Evolutionary conservation across 2,797 vertebrate genomes (phyloP).

Genomic region (Poeciliopsis paucimaculata): DNA sequence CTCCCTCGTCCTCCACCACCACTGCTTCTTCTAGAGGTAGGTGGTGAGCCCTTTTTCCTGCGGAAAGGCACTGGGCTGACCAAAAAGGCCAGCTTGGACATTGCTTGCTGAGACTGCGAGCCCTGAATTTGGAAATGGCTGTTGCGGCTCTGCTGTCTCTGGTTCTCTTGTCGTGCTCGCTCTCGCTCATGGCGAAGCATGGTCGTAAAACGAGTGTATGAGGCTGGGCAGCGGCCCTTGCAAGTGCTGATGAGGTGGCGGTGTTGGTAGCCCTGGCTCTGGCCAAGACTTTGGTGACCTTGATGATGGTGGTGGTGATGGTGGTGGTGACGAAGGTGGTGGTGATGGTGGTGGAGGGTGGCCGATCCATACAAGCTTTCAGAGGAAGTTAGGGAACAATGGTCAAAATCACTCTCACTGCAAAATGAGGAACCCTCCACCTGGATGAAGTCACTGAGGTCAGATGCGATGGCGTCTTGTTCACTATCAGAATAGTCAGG

Average conservation of each 20-base stretch:
- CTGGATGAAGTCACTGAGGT: conserved; percentile 95
- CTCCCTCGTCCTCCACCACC: conserved; percentile 70
- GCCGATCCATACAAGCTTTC: conserved; percentile 90
- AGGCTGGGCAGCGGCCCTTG: conserved; percentile 96
- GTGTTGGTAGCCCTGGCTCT: conserved; percentile 86
- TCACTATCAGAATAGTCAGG: conserved; percentile 94
- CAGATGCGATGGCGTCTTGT: conserved; percentile 91
- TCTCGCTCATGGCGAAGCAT: conserved; percentile 96
- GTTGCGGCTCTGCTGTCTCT: conserved; percentile 62
- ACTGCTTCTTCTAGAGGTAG: conserved; percentile 76
- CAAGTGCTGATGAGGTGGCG: conserved; percentile 94
- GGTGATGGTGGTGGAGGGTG: conserved; percentile 79
- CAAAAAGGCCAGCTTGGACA: conserved; percentile 96
- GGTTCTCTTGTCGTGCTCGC: conserved; percentile 86
- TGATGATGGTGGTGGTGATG: conserved; percentile 85
- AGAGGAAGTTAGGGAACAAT: conserved; percentile 95
- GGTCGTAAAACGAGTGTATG: conserved; percentile 96
- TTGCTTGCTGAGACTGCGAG: conserved; percentile 84
- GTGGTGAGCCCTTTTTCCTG: conserved; percentile 91
- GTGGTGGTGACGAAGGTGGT: conserved; percentile 84
- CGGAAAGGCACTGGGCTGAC: conserved; percentile 99
- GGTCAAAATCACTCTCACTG: conserved; percentile 98
- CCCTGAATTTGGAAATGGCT: conserved; percentile 73
- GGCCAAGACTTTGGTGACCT: conserved; percentile 89
- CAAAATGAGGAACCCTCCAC: conserved; percentile 97